Percentiles rank a stretch among this genome's conserved stretches.
phyloP scores from a whole-genome alignment of 2,113 vertebrate species.

The Dicaeum eximium region DNA sequence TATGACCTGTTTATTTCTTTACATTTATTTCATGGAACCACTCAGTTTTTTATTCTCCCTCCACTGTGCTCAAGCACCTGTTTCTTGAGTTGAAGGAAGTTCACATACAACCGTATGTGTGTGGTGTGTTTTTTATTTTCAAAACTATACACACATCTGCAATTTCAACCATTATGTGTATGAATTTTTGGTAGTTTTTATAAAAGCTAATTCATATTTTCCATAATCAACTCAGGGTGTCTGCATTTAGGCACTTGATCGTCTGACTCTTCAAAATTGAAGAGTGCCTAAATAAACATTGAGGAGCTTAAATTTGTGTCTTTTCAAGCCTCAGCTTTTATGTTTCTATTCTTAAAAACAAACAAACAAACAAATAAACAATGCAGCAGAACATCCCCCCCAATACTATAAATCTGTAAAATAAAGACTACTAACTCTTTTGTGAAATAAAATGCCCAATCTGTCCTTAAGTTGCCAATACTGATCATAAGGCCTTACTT shows the following conservation, averaged over 20 bases:
- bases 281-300: not conserved
- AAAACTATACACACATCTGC: not conserved
- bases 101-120: too few species aligned
- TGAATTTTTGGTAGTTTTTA: not conserved
- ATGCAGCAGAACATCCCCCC: not conserved
- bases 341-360: not conserved
- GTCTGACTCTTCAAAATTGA: not conserved
- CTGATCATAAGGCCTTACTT: not conserved
- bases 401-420: not conserved
- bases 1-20: not conserved
- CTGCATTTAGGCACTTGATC: not conserved
- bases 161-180: not conserved
- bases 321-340: not conserved
- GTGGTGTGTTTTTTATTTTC: not conserved
- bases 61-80: not conserved
- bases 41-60: not conserved
- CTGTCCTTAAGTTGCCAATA: not conserved
- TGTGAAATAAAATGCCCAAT: not conserved
- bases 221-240: not conserved
- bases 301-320: not conserved
- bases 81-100: not conserved
- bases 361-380: not conserved
- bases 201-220: not conserved
- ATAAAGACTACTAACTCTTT: not conserved
- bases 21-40: not conserved